Evolutionary conservation across 2,888 invertebrate genomes (phyloP).

Genomic region (Dorcus parallelipipedus): DNA sequence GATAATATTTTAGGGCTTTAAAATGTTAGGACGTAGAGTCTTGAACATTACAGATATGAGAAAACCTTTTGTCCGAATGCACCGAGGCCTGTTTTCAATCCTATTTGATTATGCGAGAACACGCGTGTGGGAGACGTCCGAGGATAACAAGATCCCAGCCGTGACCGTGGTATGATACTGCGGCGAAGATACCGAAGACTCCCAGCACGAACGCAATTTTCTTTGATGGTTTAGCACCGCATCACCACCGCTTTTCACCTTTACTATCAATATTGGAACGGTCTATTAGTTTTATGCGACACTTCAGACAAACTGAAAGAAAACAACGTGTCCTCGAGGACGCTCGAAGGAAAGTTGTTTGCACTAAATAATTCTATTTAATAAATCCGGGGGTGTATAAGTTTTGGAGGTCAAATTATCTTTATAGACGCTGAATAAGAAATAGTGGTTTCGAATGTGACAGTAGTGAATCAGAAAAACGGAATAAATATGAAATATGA

Average conservation of each 20-base stretch:
- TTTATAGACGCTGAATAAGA: slow-evolving; percentile 1
- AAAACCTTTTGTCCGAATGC: slow-evolving; percentile 39
- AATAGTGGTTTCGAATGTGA: slow-evolving; percentile 34
- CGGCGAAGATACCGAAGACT: slow-evolving; percentile 6
- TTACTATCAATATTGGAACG: slow-evolving; percentile 10
- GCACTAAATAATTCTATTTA: no score
- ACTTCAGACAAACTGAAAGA: background rate
- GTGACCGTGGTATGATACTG: slow-evolving; percentile 8
- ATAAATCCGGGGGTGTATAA: no score
- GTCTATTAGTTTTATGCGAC: slow-evolving; percentile 6
- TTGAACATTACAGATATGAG: background rate
- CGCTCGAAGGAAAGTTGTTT: no score
- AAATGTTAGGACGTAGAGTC: no score
- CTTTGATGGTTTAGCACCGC: slow-evolving; percentile 12
- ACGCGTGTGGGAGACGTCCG: slow-evolving; percentile 31
- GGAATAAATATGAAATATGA: slow-evolving; percentile 46
- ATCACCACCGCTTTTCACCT: slow-evolving; percentile 15
- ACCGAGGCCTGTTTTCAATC: slow-evolving; percentile 33
- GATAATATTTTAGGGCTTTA: no score
- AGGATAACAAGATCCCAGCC: slow-evolving; percentile 9
- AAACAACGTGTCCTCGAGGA: background rate
- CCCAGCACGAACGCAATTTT: slow-evolving; percentile 18
- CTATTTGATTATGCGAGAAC: slow-evolving; percentile 43
- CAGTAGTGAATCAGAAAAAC: slow-evolving; percentile 42
- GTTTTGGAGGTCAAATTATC: background rate